Conservation (phyloP, 1,140 invertebrate genomes). For the Pseudachorutes palmiensis region DNA sequence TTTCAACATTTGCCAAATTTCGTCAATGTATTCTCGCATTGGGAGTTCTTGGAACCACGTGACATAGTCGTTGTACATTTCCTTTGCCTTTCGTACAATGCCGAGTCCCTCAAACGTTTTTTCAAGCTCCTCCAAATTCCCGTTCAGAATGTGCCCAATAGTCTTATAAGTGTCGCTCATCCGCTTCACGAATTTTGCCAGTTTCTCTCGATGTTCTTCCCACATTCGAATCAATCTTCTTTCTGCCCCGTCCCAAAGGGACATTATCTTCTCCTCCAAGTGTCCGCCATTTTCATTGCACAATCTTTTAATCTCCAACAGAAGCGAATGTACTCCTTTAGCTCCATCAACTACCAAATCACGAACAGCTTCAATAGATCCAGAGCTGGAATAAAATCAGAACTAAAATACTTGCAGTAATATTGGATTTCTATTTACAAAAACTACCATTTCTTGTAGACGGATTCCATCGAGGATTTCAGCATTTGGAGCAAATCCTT, state of each 20-base stretch:
- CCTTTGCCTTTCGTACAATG: constrained; percentile 25
- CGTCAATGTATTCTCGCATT: constrained; percentile 38
- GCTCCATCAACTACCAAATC: not conserved
- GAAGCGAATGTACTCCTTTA: not conserved
- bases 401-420: not conserved
- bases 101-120: constrained; percentile 26
- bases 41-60: constrained; percentile 40
- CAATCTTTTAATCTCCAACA: not conserved
- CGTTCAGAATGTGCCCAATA: constrained; percentile 23
- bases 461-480: not conserved
- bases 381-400: not conserved
- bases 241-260: constrained; percentile 31
- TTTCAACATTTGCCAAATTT: constrained; percentile 26
- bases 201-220: constrained; percentile 19
- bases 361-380: not conserved
- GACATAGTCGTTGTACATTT: constrained; percentile 37
- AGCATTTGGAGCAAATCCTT: constrained; percentile 28
- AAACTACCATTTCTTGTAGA: constrained; percentile 2
- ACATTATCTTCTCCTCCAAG: constrained; percentile 37
- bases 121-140: constrained; percentile 29
- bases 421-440: too few species aligned
- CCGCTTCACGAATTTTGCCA: constrained; percentile 1
- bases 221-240: constrained; percentile 25
- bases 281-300: constrained; percentile 26
- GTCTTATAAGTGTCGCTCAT: constrained; percentile 26